Conservation (phyloP, 2,888 invertebrate genomes). For the Caenorhabditis virilis region DNA sequence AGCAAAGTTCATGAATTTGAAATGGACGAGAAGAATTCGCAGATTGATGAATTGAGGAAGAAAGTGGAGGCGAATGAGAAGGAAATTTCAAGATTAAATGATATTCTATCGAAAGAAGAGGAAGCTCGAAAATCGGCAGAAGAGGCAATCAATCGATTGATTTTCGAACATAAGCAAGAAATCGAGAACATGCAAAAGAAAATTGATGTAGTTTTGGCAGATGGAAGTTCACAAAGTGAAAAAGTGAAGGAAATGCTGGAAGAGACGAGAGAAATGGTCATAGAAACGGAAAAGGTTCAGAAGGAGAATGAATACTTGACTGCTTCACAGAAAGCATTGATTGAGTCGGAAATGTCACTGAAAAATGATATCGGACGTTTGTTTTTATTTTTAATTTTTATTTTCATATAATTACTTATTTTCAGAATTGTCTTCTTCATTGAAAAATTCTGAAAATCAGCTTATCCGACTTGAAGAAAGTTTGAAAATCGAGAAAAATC, state of each 20-base stretch:
- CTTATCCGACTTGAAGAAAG: neutral
- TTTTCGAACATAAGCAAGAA: neutral
- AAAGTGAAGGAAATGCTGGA: neutral
- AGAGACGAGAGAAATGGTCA: neutral
- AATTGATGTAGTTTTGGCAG: neutral
- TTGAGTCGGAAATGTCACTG: slow-evolving; percentile 4
- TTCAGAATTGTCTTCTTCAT: too few relatives aligned
- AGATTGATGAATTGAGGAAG: slow-evolving; percentile 3
- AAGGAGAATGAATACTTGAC: slow-evolving; percentile 18
- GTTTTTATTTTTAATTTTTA: too few relatives aligned
- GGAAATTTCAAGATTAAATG: neutral
- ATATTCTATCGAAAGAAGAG: slow-evolving; percentile 4
- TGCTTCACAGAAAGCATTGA: slow-evolving; percentile 7
- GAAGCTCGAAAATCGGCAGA: neutral
- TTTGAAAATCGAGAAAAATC: neutral
- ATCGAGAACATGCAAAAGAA: neutral
- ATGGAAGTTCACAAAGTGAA: neutral
- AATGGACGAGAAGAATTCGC: slow-evolving; percentile 11
- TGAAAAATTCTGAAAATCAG: neutral
- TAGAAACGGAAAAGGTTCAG: slow-evolving; percentile 1
- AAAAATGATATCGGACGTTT: too few relatives aligned
- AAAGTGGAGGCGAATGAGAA: neutral
- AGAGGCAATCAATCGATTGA: neutral
- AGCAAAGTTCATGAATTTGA: slow-evolving; percentile 9
- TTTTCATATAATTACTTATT: too few relatives aligned